Conservation (phyloP, 2,888 invertebrate species). For the Venustoraphidia nigricollis region DNA sequence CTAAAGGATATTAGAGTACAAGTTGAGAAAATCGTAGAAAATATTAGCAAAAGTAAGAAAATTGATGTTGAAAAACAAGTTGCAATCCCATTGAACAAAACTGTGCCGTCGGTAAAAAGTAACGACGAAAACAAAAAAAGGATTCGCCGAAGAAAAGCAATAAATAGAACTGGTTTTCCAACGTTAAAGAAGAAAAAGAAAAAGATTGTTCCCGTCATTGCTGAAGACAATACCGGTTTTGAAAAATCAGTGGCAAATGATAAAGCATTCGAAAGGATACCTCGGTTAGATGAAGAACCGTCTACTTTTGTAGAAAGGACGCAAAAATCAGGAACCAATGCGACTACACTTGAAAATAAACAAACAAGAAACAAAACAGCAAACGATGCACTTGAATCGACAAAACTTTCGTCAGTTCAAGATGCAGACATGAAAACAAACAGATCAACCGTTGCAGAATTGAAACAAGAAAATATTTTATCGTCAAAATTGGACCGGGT, state of each 20-base stretch:
- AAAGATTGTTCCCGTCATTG: conserved; percentile 24
- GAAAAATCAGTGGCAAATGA: not conserved
- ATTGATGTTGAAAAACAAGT: conserved; percentile 14
- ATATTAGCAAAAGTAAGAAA: conserved; percentile 9
- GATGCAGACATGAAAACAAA: not conserved
- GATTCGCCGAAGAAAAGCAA: conserved; percentile 51
- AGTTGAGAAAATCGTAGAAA: conserved; percentile 27
- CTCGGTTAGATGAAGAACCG: conserved; percentile 50
- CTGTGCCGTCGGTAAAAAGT: not conserved
- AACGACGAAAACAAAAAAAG: conserved; percentile 21
- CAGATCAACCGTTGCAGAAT: not conserved
- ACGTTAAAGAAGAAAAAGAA: conserved; percentile 71
- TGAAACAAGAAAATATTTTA: not conserved
- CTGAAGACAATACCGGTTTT: conserved; percentile 7
- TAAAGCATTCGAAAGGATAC: conserved; percentile 44
- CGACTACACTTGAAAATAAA: not conserved
- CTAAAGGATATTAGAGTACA: conserved; percentile 26
- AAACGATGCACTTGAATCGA: not conserved
- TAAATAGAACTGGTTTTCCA: conserved; percentile 80
- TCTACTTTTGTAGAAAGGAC: conserved; percentile 49
- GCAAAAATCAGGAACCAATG: conserved; percentile 12
- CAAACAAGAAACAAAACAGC: not conserved
- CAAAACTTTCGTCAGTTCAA: not conserved
- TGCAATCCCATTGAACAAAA: conserved; percentile 10
- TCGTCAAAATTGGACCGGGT: no score